Evolutionary conservation across 2,113 vertebrate species (phyloP), one percentile per base, ranked within the genome.

Genomic region (Rafetus swinhoei): DNA sequence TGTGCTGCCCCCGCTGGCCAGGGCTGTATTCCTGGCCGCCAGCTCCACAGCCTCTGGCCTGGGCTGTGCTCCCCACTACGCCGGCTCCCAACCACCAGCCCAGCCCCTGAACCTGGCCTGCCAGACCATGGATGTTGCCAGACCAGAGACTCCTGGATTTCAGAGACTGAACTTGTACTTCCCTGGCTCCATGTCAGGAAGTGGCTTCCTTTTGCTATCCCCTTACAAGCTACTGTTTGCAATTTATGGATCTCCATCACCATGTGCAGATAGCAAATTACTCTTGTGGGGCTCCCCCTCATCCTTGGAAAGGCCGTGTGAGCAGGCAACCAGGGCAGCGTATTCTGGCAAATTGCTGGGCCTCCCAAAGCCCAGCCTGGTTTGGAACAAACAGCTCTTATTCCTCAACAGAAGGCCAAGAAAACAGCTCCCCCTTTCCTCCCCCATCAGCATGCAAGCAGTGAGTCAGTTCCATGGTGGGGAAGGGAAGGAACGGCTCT

Each of bases 261-360:
- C 85, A 52, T 1, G 2, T 55, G 5, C 25, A 91, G 74, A 88
- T 89, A 96, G 93, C 91, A 53, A 95, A 97, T 81, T 92, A 84
- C 57, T 65, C 69, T 95, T 97, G 60, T 87, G 80, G 95, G 29
- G 87, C 79, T 72, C 81, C 82, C 21, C 18, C 32, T 53, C 82
- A 90, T 87, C 87, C 83, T 97, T 96, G 89, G 96, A 90, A 96
- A 96, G 50, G 91, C 92, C 95, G 91, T 95, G 95, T 91, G 79
- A 94, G 88, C 85, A 93, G 89, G 76, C 90, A 54, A 57, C 91
- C 91, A 95, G 79, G 86, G 60, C 80, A 85, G 88, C 94, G 79
- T 81, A 90, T 91, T 95, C 96, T 93, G 59, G 53, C 90, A 96
- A 96, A 92, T 94, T 2, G 1, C 16, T 7, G 84, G 89, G 85